A percentile compares a stretch with the other conserved stretches of the same genome.
Evolutionary conservation across 2,113 vertebrate genomes (phyloP).

Genomic region (Xiphorhynchus elegans): DNA sequence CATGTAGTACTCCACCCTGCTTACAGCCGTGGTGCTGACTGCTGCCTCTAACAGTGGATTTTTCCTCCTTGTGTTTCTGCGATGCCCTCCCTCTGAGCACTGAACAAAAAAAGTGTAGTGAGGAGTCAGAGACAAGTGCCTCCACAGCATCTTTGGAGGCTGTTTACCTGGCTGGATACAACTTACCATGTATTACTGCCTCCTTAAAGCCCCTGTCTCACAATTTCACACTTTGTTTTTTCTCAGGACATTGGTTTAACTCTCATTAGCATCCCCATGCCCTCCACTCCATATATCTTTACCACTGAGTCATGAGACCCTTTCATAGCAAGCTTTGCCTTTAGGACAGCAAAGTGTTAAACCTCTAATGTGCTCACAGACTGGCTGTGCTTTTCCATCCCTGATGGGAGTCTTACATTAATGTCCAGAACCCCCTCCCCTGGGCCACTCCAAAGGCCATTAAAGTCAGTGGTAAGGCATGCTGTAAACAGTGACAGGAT

Average conservation of each 20-base stretch:
- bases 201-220: background rate
- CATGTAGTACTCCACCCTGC: fast-evolving
- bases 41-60: background rate
- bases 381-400: background rate
- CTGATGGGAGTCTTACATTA: background rate
- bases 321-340: background rate
- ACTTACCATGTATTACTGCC: background rate
- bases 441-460: background rate
- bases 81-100: background rate
- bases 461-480: background rate
- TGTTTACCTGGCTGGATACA: background rate
- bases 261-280: background rate
- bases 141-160: background rate
- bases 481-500: background rate
- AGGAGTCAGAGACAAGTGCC: background rate
- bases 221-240: background rate
- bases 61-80: background rate
- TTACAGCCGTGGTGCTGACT: fast-evolving
- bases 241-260: background rate
- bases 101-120: background rate
- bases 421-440: background rate
- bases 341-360: background rate
- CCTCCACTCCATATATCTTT: background rate
- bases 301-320: background rate
- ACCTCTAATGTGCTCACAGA: background rate